Percentiles rank a stretch among this genome's conserved stretches.
phyloP scores from a whole-genome alignment of 2,888 invertebrate species.

The Catocala sponsa region DNA sequence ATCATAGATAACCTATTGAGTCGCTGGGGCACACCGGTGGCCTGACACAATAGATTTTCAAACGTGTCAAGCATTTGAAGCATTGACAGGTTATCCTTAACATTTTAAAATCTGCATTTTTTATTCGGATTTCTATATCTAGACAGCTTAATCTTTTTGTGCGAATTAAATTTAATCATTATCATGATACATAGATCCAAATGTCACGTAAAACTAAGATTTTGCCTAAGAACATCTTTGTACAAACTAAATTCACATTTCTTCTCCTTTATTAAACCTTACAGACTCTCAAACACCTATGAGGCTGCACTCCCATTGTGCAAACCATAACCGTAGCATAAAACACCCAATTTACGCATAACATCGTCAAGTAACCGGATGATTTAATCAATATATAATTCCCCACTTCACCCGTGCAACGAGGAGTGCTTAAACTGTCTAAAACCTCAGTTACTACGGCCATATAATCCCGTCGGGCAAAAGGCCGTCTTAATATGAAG shows the following conservation, averaged over 20 bases:
- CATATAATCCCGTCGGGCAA: conserved; percentile 68
- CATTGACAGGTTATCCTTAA: no score
- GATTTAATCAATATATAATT: conserved; percentile 65
- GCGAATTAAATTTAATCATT: no score
- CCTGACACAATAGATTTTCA: no score
- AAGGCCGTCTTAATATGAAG: conserved; percentile 60
- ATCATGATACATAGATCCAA: no score
- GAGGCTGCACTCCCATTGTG: neutral
- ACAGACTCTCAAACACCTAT: neutral
- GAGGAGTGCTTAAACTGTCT: conserved; percentile 62
- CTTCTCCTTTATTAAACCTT: neutral
- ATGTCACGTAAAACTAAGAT: no score
- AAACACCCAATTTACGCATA: conserved; percentile 15
- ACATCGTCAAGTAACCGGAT: conserved; percentile 29
- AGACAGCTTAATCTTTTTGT: no score
- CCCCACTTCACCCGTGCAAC: conserved; percentile 54
- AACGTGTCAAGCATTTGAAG: no score
- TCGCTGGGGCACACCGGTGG: no score
- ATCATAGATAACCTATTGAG: no score
- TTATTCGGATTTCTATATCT: no score
- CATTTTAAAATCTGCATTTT: no score
- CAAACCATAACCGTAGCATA: conserved; percentile 13
- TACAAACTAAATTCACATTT: neutral
- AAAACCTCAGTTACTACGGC: conserved; percentile 62
- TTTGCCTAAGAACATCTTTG: no score